A percentile compares a stretch with the other conserved stretches of the same genome.
phyloP scores from a whole-genome alignment of 2,888 invertebrate genomes.

The Blera fallax region DNA sequence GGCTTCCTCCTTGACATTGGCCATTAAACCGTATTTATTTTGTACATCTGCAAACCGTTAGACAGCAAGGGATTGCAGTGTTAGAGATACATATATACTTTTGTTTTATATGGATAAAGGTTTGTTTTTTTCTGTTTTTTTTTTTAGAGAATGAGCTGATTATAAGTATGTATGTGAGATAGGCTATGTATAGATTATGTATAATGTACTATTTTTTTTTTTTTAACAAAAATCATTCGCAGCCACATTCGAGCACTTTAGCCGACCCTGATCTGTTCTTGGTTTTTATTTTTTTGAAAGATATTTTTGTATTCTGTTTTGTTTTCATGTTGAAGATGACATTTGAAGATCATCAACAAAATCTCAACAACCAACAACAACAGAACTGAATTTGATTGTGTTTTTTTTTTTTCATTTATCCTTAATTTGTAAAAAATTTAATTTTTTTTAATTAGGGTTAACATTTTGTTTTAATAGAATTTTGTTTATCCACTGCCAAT shows the following conservation, averaged over 20 bases:
- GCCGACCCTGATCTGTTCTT: slow-evolving; percentile 69
- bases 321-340: slow-evolving; percentile 64
- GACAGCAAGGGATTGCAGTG: slow-evolving; percentile 75
- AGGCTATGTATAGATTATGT: slow-evolving; percentile 49
- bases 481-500: slow-evolving; percentile 41
- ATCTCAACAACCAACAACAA: slow-evolving; percentile 75
- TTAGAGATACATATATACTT: slow-evolving; percentile 73
- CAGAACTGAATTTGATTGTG: slow-evolving; percentile 75
- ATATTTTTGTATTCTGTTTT: slow-evolving; percentile 34
- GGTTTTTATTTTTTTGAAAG: slow-evolving; percentile 15
- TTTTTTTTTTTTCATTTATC: slow-evolving; percentile 20
- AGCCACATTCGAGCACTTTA: slow-evolving; percentile 74
- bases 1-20: slow-evolving; percentile 67
- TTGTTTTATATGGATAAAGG: slow-evolving; percentile 40
- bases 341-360: slow-evolving; percentile 75
- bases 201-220: slow-evolving; percentile 61
- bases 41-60: slow-evolving; percentile 76
- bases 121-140: slow-evolving; percentile 49
- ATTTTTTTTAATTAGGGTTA: slow-evolving; percentile 30
- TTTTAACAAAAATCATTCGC: slow-evolving; percentile 71
- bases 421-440: slow-evolving; percentile 47
- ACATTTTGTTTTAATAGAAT: slow-evolving; percentile 39
- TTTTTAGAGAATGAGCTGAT: slow-evolving; percentile 56
- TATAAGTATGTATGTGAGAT: slow-evolving; percentile 57
- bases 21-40: slow-evolving; percentile 73